These are phyloP conservation scores for Erinaceus europaeus DNA, from an alignment of 2,113 vertebrate species.

Conservation along the genomic window DNA sequence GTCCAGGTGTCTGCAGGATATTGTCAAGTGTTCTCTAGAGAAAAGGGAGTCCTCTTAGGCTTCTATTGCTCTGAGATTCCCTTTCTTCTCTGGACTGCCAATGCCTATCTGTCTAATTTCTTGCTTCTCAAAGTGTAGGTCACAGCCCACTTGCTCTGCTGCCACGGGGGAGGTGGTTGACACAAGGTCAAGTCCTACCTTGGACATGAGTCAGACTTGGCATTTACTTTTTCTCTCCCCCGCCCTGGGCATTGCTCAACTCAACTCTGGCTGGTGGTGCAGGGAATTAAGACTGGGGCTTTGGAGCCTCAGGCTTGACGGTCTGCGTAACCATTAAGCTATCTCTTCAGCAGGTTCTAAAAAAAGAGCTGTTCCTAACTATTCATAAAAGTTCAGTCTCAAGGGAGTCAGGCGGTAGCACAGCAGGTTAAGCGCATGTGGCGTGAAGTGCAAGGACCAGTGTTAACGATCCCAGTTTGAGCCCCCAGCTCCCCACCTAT, in stretches of 20 bases:
- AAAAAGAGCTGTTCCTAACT: neutral
- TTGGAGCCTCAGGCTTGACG: too few species aligned
- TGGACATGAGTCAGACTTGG: neutral
- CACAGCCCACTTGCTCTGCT: neutral
- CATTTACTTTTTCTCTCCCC: too few species aligned
- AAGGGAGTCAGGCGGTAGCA: too few species aligned
- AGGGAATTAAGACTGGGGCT: too few species aligned
- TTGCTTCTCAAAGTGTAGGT: neutral
- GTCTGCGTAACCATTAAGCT: too few species aligned
- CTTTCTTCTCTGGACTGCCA: slow-evolving; percentile 4
- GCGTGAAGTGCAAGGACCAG: too few species aligned
- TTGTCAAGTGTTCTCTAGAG: slow-evolving; percentile 64
- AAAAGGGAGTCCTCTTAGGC: slow-evolving; percentile 38
- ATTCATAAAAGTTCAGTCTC: neutral
- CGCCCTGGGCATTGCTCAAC: too few species aligned
- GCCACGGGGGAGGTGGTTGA: neutral
- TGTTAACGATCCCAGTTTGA: too few species aligned
- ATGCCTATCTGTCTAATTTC: neutral
- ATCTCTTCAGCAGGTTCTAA: neutral
- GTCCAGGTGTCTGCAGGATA: slow-evolving; percentile 57
- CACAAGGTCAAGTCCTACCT: neutral
- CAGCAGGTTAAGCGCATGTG: too few species aligned
- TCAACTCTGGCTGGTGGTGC: too few species aligned
- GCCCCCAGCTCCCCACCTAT: too few species aligned
- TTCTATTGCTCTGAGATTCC: slow-evolving; percentile 42